Evolutionary conservation across 2,888 invertebrate species (phyloP), one percentile per base, ranked within the genome.

Genomic region (Rhopalosiphum nymphaeae): DNA sequence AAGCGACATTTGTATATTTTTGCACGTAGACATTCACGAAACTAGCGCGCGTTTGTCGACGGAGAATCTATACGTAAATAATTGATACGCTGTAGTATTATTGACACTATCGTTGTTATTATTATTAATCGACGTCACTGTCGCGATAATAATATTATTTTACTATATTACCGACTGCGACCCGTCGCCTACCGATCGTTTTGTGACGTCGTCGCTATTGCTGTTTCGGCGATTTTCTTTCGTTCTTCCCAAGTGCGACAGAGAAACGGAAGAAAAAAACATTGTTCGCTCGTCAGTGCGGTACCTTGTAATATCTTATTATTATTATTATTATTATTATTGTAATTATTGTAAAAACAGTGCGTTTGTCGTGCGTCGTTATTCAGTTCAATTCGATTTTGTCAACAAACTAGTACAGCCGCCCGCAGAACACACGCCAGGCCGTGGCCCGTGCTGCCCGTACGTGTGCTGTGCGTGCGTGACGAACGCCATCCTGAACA

Each of bases 1-100:
- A 42, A 42, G 26, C 85, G 44, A 25, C 42, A 42, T 85, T 85
- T 85, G 85, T 85, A 44, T 85, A 78, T 36, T 78, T 78, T 78
- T 78, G 78, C 78, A 78, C 78, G 78, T 78, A 78, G 78, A 9
- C 78, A 78, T 85, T 85, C 85, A 85, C 44, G 44, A 44, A 85
- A 85, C 25, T 85, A 85, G 44, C 85, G 42, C 85, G 85, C 85
- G 85, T 44, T 85, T 44, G 44, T 44, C 85, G 85, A 44, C 85
- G 85, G 44, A 42, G 44, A 36, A 78, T 36, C 78, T 78, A 36
- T 78, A 44, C 85, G 85, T 26, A 44, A 85, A 85, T 26, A 42
- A 26, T 85, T 26, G 49, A 53, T 53, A 10, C 10, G 42, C 36
- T 21, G 16, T 84, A 42, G 36, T 44, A 42, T 85, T 85, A 85